phyloP scores from a whole-genome alignment of 1,140 invertebrate genomes.

The Ylistrum balloti region DNA sequence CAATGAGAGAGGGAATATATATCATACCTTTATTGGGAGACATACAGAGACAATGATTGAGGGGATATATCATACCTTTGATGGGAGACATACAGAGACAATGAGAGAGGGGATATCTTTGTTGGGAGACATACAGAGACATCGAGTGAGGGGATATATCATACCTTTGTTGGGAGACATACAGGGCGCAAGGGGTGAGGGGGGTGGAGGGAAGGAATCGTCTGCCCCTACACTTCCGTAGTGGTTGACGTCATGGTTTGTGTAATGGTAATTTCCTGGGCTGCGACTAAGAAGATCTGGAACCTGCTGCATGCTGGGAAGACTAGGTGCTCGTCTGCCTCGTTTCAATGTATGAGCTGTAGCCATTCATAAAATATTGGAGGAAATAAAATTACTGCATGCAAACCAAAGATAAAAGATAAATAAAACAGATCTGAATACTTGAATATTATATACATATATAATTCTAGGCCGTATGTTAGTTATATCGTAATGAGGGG shows the following conservation, averaged over 20 bases:
- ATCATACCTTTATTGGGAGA: no score
- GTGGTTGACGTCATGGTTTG: slow-evolving; percentile 58
- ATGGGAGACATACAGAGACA: no score
- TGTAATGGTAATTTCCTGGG: slow-evolving; percentile 49
- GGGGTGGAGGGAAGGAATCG: slow-evolving; percentile 75
- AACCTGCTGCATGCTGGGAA: slow-evolving; percentile 52
- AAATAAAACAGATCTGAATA: slow-evolving; percentile 7
- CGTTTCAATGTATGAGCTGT: slow-evolving; percentile 33
- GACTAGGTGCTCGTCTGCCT: not conserved
- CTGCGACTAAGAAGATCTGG: slow-evolving; percentile 64
- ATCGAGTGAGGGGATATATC: not conserved
- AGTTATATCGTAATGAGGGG: not conserved
- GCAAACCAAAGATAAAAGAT: slow-evolving; percentile 12
- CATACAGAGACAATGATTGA: no score
- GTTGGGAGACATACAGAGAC: no score
- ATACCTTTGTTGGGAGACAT: slow-evolving; percentile 18
- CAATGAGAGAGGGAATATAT: no score
- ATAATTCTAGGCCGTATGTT: not conserved
- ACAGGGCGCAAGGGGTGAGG: slow-evolving; percentile 59
- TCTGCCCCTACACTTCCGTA: slow-evolving; percentile 70
- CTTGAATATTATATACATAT: not conserved
- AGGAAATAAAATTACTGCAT: slow-evolving; percentile 36
- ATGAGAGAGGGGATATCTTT: no score
- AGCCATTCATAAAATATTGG: not conserved
- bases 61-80: no score